Evolutionary conservation across 1,140 invertebrate genomes (phyloP).

Genomic region (Pentalonia nigronervosa): DNA sequence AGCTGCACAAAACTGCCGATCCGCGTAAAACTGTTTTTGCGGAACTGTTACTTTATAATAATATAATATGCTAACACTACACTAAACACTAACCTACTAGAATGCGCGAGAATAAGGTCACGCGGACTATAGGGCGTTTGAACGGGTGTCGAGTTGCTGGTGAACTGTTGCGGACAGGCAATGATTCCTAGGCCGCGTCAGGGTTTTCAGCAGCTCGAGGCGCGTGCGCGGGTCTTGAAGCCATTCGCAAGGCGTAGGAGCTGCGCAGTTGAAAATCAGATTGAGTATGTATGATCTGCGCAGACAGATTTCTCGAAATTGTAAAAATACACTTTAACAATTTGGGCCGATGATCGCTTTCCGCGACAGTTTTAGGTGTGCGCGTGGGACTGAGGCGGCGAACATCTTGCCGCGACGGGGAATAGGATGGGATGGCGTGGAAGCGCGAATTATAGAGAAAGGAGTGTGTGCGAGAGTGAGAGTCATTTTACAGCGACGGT

Average conservation of each 20-base stretch:
- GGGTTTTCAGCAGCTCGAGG: background rate
- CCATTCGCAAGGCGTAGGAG: no score
- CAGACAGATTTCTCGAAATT: background rate
- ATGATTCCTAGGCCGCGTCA: background rate
- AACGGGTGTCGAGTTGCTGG: background rate
- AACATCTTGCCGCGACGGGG: no score
- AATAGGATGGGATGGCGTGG: background rate
- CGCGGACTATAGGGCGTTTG: no score
- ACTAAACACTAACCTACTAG: background rate
- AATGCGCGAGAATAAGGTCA: background rate
- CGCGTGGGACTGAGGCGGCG: no score
- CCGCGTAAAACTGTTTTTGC: background rate
- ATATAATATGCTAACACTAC: no score
- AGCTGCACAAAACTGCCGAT: background rate
- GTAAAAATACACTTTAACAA: background rate
- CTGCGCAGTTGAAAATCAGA: no score
- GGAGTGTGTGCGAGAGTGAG: background rate
- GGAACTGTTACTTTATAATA: background rate
- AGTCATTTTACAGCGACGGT: background rate
- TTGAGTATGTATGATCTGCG: background rate
- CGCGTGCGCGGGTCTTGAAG: background rate
- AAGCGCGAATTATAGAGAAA: background rate
- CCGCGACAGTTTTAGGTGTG: background rate
- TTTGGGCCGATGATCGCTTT: no score
- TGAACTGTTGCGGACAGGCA: background rate